phyloP scores from a whole-genome alignment of 2,797 vertebrate genomes.

The Monodelphis domestica region DNA sequence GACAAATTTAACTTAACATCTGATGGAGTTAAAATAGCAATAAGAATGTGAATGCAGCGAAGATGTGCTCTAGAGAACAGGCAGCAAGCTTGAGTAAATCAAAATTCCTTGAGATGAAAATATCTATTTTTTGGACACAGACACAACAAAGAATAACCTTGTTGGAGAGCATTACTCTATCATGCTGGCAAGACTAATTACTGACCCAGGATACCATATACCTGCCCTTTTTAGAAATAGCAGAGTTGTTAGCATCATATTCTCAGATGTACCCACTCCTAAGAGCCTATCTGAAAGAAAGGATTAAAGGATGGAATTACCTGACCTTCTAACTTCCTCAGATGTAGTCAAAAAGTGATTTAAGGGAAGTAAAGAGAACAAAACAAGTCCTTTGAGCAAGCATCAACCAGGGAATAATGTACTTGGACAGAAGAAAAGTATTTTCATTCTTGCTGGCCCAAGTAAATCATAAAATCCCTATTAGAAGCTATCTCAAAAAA shows the following conservation, averaged over 20 bases:
- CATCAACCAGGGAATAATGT: neutral
- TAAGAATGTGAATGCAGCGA: neutral
- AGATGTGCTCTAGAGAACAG: neutral
- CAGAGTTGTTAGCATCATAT: neutral
- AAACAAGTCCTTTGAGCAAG: neutral
- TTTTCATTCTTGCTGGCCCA: neutral
- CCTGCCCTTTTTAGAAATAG: neutral
- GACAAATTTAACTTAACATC: neutral
- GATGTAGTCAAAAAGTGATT: neutral
- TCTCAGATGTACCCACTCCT: neutral
- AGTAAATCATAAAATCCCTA: neutral
- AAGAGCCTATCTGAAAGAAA: neutral
- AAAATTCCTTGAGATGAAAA: slow-evolving; percentile 16
- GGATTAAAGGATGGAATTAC: neutral
- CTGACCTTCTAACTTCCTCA: neutral
- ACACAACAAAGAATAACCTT: neutral
- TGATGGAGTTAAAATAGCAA: neutral
- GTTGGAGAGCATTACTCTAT: neutral
- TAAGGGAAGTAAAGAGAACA: neutral
- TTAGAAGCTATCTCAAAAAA: neutral
- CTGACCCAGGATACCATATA: neutral
- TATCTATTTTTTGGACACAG: neutral
- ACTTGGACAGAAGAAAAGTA: neutral
- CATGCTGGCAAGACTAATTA: neutral
- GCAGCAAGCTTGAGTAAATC: neutral